A percentile compares a stretch with the other conserved stretches of the same genome.
Evolutionary conservation across 1,140 invertebrate genomes (phyloP).

Genomic region (Copidosoma floridanum): DNA sequence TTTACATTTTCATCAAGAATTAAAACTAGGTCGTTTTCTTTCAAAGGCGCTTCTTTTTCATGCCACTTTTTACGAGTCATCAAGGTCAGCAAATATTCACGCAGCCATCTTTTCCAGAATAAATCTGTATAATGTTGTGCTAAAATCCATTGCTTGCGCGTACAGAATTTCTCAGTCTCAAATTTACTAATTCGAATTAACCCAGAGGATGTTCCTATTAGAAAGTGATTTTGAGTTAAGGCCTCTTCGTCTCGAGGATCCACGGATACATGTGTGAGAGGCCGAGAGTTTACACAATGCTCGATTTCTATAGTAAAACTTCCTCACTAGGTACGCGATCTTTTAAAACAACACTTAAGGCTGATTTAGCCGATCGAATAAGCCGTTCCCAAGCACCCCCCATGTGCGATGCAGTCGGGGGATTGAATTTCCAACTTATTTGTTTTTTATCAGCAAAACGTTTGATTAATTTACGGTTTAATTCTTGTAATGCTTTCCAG

Average conservation of each 20-base stretch:
- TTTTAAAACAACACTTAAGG: background rate
- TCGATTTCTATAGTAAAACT: background rate
- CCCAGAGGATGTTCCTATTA: constrained; percentile 27
- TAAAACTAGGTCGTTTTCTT: background rate
- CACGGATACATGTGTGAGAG: constrained; percentile 14
- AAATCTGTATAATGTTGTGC: constrained; percentile 25
- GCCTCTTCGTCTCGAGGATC: constrained; percentile 3
- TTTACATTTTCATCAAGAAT: background rate
- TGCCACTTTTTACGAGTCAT: constrained; percentile 22
- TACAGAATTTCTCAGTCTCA: background rate
- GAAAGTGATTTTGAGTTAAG: constrained; percentile 22
- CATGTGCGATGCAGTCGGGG: background rate
- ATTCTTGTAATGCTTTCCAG: background rate
- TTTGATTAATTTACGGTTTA: constrained; percentile 17
- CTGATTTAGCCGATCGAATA: background rate
- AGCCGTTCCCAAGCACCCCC: constrained; percentile 1
- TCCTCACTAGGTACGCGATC: background rate
- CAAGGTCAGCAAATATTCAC: constrained; percentile 30
- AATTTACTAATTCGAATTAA: background rate
- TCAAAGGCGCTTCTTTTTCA: background rate
- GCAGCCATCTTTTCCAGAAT: constrained; percentile 35
- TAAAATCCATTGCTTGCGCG: constrained; percentile 6
- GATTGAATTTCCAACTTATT: constrained; percentile 1
- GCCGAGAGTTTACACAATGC: background rate
- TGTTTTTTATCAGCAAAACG: background rate